Base-by-base conservation (phyloP, 2,888 invertebrate genomes). In the Drosophila suboccidentalis region DNA sequence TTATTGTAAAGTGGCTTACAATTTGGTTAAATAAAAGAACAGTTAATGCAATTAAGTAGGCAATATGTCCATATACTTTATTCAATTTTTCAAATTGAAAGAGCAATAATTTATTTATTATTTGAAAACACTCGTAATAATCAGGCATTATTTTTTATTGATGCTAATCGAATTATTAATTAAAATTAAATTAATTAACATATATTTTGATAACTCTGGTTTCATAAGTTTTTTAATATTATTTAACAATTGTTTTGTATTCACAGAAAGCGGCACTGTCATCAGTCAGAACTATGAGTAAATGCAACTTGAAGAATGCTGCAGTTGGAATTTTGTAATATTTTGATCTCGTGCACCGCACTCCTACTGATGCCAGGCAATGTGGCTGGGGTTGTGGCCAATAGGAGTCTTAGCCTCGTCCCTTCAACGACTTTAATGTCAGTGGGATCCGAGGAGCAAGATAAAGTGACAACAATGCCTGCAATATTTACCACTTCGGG, bases 261-360 rank as follows among this genome's bases (percentile, higher is more conserved):
- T 29, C 8, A 6, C 71, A 74, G 73, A 22, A 11, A 10, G 15
- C 2, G 10, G 9, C 5, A 22, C 4, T 32, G 19, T 13, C 6
- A 1, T 34, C 34, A n/a, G 11, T 26, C 15, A 10, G 8, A 75
- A 57, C 36, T 57, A 76, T 75, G 79, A 50, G 32, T 61, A 49
- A 22, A n/a, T 13, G n/a, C 15, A 13, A 22, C 11, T 22, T 19
- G 6, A 62, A 76, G 50, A 34, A 76, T 79, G 76, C 59, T 53
- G 65, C 47, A 59, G 46, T 17, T 75, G 47, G 55, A 59, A 15
- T 34, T 70, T 5, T 57, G 39, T 63, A 60, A 60, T 6, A n/a
- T 53, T 8, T 47, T 75, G 11, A 36, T 75, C 11, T 26, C 58
- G 8, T 62, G 39, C 36, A 29, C 51, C 8, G 51, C 32, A 36